Evolutionary conservation across 2,113 vertebrate genomes (phyloP).

Genomic region (Sinocyclocheilus anshuiensis): DNA sequence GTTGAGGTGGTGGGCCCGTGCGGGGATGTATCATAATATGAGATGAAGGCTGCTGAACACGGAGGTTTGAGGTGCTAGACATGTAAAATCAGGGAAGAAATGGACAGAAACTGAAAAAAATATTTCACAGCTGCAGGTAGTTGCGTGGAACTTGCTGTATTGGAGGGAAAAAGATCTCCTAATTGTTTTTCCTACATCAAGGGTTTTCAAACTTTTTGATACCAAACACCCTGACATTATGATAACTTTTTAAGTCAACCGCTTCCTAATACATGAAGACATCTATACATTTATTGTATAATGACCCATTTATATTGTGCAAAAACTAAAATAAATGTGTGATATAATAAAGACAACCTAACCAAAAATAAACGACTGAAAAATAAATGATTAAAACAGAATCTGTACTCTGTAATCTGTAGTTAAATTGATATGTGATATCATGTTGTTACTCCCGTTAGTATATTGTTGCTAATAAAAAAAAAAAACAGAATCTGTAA

Average conservation of each 20-base stretch:
- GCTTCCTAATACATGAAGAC: not conserved
- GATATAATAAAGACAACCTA: too few species aligned
- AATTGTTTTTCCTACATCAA: not conserved
- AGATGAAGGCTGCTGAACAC: conserved; percentile 27
- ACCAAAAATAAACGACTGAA: not conserved
- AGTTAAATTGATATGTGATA: too few species aligned
- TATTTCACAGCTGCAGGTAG: not conserved
- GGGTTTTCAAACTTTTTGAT: not conserved
- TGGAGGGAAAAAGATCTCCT: not conserved
- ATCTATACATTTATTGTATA: not conserved
- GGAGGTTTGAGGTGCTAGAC: not conserved
- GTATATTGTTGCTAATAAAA: too few species aligned
- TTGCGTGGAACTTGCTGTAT: not conserved
- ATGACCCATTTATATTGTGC: not conserved
- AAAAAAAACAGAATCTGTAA: not conserved
- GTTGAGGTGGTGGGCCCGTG: conserved; percentile 19
- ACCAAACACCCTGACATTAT: not conserved
- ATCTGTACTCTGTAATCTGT: too few species aligned
- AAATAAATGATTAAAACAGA: not conserved
- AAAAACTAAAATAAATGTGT: not conserved
- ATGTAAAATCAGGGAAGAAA: not conserved
- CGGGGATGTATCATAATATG: conserved; percentile 35
- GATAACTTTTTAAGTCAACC: not conserved
- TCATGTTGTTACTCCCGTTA: too few species aligned
- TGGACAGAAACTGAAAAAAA: not conserved